Percentiles rank a stretch among this genome's conserved stretches.
phyloP scores from a whole-genome alignment of 1,140 invertebrate species.

The Atta cephalotes region DNA sequence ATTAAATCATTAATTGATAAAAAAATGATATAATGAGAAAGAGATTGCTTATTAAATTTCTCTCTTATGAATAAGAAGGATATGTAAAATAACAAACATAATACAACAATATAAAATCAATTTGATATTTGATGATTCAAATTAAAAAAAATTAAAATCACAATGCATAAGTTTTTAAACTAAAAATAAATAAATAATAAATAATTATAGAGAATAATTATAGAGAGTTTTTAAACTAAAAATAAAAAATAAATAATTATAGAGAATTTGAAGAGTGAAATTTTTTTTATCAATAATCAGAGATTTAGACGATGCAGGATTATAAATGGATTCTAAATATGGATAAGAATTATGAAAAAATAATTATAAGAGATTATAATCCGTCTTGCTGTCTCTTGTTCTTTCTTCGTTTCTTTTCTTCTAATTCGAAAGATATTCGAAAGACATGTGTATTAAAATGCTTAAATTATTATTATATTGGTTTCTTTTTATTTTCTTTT shows the following conservation, averaged over 20 bases:
- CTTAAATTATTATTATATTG: not conserved
- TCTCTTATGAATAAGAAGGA: not conserved
- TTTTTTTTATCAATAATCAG: not conserved
- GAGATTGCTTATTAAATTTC: not conserved
- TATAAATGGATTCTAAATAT: not conserved
- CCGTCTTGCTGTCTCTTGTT: not conserved
- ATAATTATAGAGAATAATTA: not conserved
- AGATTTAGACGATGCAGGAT: not conserved
- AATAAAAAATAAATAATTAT: not conserved
- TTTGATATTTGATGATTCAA: not conserved
- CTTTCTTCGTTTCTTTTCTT: not conserved
- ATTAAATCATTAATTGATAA: not conserved
- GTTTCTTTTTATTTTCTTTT: not conserved
- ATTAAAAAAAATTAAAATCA: slow-evolving; percentile 1
- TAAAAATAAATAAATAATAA: not conserved
- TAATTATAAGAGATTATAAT: not conserved
- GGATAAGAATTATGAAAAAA: slow-evolving; percentile 11
- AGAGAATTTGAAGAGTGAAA: not conserved
- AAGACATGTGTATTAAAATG: not conserved
- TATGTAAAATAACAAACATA: not conserved
- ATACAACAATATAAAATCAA: not conserved
- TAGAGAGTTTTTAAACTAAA: not conserved
- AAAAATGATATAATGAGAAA: not conserved
- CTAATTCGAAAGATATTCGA: not conserved
- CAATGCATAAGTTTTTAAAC: not conserved